Evolutionary conservation across 2,888 invertebrate genomes (phyloP).

Genomic region (Glaucopsyche alexis): DNA sequence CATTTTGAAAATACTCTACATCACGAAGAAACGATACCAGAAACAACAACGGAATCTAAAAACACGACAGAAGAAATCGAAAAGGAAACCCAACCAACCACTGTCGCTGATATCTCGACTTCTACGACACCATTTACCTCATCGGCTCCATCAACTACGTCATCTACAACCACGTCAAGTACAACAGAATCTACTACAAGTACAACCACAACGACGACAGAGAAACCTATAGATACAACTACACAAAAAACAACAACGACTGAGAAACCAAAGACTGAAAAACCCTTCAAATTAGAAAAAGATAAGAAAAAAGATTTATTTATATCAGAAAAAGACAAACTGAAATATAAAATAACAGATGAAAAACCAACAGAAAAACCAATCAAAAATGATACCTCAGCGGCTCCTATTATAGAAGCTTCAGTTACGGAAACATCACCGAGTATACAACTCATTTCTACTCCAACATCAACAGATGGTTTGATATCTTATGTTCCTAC

Average conservation of each 20-base stretch:
- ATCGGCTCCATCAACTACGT: slow-evolving; percentile 47
- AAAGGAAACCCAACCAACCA: slow-evolving; percentile 51
- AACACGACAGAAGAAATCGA: slow-evolving; percentile 48
- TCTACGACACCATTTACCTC: slow-evolving; percentile 45
- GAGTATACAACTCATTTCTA: slow-evolving; percentile 42
- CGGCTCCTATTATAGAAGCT: slow-evolving; percentile 57
- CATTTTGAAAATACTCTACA: slow-evolving; percentile 64
- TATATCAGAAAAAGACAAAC: slow-evolving; percentile 55
- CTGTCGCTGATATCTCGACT: slow-evolving; percentile 48
- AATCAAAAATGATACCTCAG: slow-evolving; percentile 50
- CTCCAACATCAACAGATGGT: slow-evolving; percentile 65
- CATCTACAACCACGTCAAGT: slow-evolving; percentile 45
- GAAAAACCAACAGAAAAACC: slow-evolving; percentile 48
- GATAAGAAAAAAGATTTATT: slow-evolving; percentile 65
- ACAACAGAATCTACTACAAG: slow-evolving; percentile 39
- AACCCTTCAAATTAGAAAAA: slow-evolving; percentile 53
- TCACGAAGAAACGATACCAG: slow-evolving; percentile 49
- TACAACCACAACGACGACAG: slow-evolving; percentile 44
- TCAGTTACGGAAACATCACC: slow-evolving; percentile 51
- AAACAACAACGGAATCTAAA: slow-evolving; percentile 44
- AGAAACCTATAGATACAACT: slow-evolving; percentile 45
- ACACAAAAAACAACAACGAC: slow-evolving; percentile 46
- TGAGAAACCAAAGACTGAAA: slow-evolving; percentile 50
- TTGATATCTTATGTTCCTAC: slow-evolving; percentile 50
- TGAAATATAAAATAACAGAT: slow-evolving; percentile 48